phyloP scores from a whole-genome alignment of 1,140 invertebrate species.

The Portunus trituberculatus region DNA sequence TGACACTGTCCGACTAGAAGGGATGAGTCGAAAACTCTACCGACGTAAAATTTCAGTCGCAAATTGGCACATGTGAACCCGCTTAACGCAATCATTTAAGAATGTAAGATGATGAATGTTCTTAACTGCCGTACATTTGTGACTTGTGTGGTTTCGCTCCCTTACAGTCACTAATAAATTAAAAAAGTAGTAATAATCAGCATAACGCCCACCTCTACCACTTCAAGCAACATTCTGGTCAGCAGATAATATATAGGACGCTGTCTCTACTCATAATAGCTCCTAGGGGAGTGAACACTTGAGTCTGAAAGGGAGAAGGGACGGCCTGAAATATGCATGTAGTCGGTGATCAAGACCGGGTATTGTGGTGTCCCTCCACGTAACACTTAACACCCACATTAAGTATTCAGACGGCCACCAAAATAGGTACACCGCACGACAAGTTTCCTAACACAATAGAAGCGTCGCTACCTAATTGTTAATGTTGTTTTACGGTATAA shows the following conservation, averaged over 20 bases:
- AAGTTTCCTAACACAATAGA: neutral
- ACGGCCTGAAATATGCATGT: neutral
- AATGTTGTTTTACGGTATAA: neutral
- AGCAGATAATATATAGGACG: neutral
- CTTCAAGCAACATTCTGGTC: too few species aligned
- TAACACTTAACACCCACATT: conserved; percentile 11
- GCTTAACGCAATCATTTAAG: too few species aligned
- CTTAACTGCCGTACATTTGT: too few species aligned
- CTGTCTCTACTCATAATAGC: neutral
- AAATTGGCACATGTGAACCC: too few species aligned
- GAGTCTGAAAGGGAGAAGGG: neutral
- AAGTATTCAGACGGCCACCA: neutral
- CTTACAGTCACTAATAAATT: too few species aligned
- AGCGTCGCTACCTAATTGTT: neutral
- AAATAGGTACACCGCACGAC: neutral
- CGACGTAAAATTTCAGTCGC: too few species aligned
- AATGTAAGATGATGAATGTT: too few species aligned
- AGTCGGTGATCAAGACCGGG: neutral
- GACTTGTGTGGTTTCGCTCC: too few species aligned
- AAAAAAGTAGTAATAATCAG: too few species aligned
- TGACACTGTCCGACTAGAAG: too few species aligned
- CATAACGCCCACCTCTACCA: too few species aligned
- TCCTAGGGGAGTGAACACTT: neutral
- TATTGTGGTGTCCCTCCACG: neutral
- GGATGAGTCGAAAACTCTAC: too few species aligned